These are phyloP conservation scores for Aramus guarauna DNA, from an alignment of 2,113 vertebrate genomes.

Conservation along the genomic window DNA sequence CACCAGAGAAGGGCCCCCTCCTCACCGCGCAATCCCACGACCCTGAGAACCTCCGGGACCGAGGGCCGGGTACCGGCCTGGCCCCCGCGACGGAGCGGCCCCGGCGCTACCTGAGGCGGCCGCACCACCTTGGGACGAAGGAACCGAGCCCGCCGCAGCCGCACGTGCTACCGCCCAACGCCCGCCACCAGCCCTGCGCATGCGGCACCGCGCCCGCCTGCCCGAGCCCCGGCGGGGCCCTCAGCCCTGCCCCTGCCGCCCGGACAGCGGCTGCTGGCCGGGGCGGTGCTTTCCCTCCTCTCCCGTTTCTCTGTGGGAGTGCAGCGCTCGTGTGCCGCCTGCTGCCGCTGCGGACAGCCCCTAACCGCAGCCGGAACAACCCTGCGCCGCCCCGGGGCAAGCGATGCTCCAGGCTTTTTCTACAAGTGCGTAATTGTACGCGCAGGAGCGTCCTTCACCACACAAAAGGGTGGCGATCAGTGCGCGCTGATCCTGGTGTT, in stretches of 20 bases:
- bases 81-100: too few relatives aligned
- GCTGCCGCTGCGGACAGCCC: too few relatives aligned
- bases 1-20: not conserved
- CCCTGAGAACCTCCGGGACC: not conserved
- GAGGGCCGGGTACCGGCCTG: not conserved
- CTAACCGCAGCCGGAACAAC: fast-evolving
- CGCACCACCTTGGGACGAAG: fast-evolving
- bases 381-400: fast-evolving
- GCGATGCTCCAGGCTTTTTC: fast-evolving
- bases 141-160: fast-evolving
- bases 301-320: not conserved
- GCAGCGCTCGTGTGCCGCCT: too few relatives aligned
- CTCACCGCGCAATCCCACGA: not conserved
- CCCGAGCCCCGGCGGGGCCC: too few relatives aligned
- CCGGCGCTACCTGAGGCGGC: not conserved
- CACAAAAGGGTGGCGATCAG: fast-evolving
- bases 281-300: not conserved
- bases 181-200: not conserved
- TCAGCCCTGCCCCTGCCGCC: too few relatives aligned
- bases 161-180: not conserved
- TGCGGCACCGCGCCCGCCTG: not conserved
- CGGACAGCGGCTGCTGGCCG: too few relatives aligned
- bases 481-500: fast-evolving
- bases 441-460: fast-evolving
- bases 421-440: fast-evolving